Conservation (phyloP, 2,113 vertebrate genomes). For the Holacanthus passer region DNA sequence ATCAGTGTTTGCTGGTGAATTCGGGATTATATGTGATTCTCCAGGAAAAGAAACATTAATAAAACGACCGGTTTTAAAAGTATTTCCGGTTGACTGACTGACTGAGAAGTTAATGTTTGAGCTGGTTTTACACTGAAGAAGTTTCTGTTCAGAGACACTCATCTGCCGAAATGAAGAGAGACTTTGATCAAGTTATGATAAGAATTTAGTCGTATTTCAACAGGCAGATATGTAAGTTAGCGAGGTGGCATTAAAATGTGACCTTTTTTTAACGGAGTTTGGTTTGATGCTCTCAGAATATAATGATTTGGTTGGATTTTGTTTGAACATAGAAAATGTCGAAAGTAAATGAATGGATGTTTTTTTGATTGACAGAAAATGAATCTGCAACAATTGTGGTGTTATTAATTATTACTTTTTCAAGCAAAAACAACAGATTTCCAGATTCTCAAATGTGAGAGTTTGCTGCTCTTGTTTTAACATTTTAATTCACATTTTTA, state of each 20-base stretch:
- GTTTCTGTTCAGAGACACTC: rapidly evolving
- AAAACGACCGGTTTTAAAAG: background rate
- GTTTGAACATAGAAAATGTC: background rate
- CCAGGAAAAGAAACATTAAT: background rate
- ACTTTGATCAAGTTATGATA: background rate
- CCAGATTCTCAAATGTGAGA: background rate
- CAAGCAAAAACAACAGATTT: background rate
- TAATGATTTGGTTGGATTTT: background rate
- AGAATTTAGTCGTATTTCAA: background rate
- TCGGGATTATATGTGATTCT: background rate
- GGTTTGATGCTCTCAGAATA: background rate
- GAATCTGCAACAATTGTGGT: no score
- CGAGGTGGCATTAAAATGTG: background rate
- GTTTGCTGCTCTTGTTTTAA: background rate
- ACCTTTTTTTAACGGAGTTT: background rate
- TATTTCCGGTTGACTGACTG: no score
- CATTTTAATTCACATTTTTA: no score
- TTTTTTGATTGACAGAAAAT: background rate
- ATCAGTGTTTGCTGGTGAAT: rapidly evolving
- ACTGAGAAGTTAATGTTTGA: background rate
- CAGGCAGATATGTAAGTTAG: background rate
- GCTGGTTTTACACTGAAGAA: background rate
- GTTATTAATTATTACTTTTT: background rate
- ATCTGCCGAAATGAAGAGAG: background rate
- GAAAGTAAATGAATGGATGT: background rate